Evolutionary conservation across 53 echinoderm and acorn worm genomes (phyloP), one percentile per base, ranked within the genome.

Genomic region (Stichopus horrens): DNA sequence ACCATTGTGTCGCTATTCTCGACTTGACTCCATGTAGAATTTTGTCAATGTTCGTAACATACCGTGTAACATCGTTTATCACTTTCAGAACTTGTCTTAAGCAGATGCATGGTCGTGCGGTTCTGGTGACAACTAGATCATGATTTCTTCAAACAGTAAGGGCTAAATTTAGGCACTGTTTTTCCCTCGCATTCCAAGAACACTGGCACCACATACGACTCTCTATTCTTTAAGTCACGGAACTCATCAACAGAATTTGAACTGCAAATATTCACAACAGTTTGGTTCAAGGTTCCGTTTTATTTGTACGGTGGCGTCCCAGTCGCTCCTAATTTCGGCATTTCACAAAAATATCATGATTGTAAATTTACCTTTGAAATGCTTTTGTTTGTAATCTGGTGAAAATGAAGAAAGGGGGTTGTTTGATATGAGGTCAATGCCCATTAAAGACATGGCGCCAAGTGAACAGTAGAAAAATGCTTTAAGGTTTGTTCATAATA

Each of bases 201-300:
- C 10, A 63, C 63, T 10, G 63, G 10, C 16, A 13, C 16, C 63
- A n/a, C 23, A 55, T 8, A 10, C 79, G 19, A 51, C 1, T 14
- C 53, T 79, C 55, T 53, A 52, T 79, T 79, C 79, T 79, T 79
- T 53, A n/a, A 55, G 79, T 79, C 79, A 79, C 79, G 79, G 55
- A 79, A 79, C 79, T 55, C 14, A n/a, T 53, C 79, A 79, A 53
- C 53, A 16, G 54, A 52, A 79, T 55, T 11, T 54, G 20, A 19
- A 52, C 5, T 53, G 56, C 79, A 79, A 79, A 79, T 53, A 79
- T 7, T 79, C 6, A 79, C 7, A 10, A 5, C n/a, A 79, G 53
- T 7, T 54, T 5, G 54, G 16, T 79, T 55, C 56, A 79, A 16
- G 55, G 79, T 21, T 75, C 37, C 37, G 37, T 37, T 37, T 37